Conservation (phyloP, 2,113 vertebrate species). For the Lampris incognitus region DNA sequence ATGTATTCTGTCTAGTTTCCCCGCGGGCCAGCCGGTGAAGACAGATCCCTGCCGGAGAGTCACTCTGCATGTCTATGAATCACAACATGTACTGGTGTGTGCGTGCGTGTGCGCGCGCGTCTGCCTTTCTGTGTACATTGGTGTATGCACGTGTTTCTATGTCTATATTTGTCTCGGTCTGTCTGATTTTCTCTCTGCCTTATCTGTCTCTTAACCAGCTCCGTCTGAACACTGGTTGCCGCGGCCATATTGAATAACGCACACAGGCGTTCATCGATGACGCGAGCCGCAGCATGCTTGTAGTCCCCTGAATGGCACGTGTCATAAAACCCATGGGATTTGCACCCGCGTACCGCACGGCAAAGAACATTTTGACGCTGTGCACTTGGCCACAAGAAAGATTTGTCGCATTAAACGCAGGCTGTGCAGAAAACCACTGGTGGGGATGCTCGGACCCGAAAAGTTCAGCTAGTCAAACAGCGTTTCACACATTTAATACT, state of each 20-base stretch:
- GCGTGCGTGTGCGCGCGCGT: conserved; percentile 35
- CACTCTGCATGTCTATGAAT: conserved; percentile 68
- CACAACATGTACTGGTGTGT: conserved; percentile 59
- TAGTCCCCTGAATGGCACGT: too few species aligned
- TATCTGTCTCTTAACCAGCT: conserved; percentile 37
- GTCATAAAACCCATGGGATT: too few species aligned
- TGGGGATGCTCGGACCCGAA: conserved; percentile 39
- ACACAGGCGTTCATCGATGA: too few species aligned
- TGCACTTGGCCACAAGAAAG: conserved; percentile 13
- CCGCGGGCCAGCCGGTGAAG: conserved; percentile 70
- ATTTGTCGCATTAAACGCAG: not conserved
- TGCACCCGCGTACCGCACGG: not conserved
- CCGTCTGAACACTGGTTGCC: too few species aligned
- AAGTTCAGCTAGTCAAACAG: conserved; percentile 53
- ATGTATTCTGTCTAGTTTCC: conserved; percentile 71
- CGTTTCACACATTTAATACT: conserved; percentile 26
- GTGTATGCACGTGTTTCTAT: conserved; percentile 52
- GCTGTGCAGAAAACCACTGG: conserved; percentile 22
- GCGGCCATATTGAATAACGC: too few species aligned
- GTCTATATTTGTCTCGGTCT: conserved; percentile 50
- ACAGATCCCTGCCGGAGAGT: conserved; percentile 77
- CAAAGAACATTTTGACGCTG: conserved; percentile 22
- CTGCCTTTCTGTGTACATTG: conserved; percentile 2
- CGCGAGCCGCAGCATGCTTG: too few species aligned
- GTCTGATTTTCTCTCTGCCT: conserved; percentile 36